Evolutionary conservation across 2,113 vertebrate species (phyloP).

Genomic region (Anolis carolinensis): DNA sequence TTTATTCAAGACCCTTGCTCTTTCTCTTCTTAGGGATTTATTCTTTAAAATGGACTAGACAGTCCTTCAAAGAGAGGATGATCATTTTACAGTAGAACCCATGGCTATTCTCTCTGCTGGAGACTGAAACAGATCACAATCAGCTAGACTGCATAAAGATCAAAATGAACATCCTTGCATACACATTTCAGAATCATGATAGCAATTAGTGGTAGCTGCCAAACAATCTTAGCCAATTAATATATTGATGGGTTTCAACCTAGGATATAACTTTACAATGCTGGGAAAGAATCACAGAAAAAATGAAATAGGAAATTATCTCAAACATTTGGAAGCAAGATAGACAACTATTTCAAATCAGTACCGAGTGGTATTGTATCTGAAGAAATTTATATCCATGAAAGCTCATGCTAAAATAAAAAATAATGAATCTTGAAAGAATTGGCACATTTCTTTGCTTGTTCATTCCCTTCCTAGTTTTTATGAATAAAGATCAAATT

Average conservation of each 20-base stretch:
- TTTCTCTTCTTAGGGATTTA: background rate
- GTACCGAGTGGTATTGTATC: too few species aligned
- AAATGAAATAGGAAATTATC: background rate
- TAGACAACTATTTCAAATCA: constrained; percentile 28
- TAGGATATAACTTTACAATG: background rate
- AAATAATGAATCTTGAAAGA: too few species aligned
- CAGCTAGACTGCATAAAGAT: background rate
- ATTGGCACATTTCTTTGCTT: too few species aligned
- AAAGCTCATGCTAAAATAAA: too few species aligned
- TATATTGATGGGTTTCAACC: too few species aligned
- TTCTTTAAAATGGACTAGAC: background rate
- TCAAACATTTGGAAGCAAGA: constrained; percentile 12
- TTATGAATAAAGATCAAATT: too few species aligned
- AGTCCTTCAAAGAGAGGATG: background rate
- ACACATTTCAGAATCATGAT: background rate
- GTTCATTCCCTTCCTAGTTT: too few species aligned
- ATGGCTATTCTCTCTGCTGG: background rate
- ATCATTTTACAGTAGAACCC: background rate
- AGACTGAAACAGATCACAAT: too few species aligned
- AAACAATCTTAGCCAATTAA: background rate
- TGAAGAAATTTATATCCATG: too few species aligned
- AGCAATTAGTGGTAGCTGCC: background rate
- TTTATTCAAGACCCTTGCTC: background rate
- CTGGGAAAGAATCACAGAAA: background rate
- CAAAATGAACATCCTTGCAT: background rate